Evolutionary conservation across 2,113 vertebrate genomes (phyloP).

Genomic region (Corydoras maculifer): DNA sequence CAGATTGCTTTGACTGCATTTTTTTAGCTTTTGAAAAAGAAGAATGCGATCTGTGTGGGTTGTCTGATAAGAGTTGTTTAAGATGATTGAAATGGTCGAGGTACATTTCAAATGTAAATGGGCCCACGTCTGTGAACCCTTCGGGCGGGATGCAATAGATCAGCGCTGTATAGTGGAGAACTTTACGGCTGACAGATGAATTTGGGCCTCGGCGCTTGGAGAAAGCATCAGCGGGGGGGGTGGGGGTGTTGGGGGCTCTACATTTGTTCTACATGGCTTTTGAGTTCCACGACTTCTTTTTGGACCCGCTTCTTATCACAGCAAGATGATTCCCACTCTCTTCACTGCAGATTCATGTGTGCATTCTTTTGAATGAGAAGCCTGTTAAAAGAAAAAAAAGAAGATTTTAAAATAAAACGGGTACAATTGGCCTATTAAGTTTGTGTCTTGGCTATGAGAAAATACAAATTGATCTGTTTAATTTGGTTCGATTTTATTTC

Average conservation of each 20-base stretch:
- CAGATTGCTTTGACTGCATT: constrained; percentile 5
- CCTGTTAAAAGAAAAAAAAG: constrained; percentile 27
- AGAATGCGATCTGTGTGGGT: constrained; percentile 39
- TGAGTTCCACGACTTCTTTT: constrained; percentile 51
- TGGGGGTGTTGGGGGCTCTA: constrained; percentile 26
- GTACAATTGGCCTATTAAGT: constrained; percentile 14
- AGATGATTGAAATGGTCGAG: constrained; percentile 47
- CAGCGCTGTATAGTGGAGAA: constrained; percentile 46
- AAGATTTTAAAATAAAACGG: constrained; percentile 2
- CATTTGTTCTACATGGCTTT: constrained; percentile 51
- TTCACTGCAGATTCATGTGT: constrained; percentile 44
- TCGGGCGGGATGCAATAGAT: constrained; percentile 47
- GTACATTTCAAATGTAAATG: constrained; percentile 53
- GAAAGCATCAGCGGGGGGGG: constrained; percentile 48
- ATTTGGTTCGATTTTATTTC: not conserved
- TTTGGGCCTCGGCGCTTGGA: constrained; percentile 47
- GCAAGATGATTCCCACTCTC: constrained; percentile 38
- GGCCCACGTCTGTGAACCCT: constrained; percentile 44
- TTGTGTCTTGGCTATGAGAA: constrained; percentile 14
- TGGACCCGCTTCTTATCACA: constrained; percentile 45
- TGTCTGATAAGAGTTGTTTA: constrained; percentile 46
- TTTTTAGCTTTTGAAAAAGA: constrained; percentile 19
- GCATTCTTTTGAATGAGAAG: constrained; percentile 32
- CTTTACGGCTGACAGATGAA: constrained; percentile 55
- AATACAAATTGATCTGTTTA: not conserved